Evolutionary conservation across 2,888 invertebrate species (phyloP).

Genomic region (Acanthosoma haemorrhoidale): DNA sequence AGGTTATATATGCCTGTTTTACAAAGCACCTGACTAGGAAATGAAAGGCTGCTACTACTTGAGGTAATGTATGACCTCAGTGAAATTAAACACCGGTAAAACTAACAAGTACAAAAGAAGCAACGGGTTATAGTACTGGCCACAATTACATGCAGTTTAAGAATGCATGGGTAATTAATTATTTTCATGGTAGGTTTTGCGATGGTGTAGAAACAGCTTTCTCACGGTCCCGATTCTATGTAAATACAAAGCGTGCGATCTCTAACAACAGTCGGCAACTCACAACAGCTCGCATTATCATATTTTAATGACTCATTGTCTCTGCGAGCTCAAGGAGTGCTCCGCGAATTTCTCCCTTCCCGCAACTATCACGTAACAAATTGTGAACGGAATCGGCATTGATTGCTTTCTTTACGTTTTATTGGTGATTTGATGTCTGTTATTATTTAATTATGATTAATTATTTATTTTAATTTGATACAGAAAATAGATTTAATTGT

Average conservation of each 20-base stretch:
- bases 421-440: too few relatives aligned
- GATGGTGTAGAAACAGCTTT: constrained; percentile 8
- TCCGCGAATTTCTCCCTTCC: constrained; percentile 7
- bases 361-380: neutral
- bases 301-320: constrained; percentile 14
- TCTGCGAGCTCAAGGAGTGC: neutral
- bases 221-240: constrained; percentile 14
- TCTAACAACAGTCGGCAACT: constrained; percentile 5
- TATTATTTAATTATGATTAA: too few relatives aligned
- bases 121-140: too few relatives aligned
- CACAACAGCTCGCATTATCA: constrained; percentile 10
- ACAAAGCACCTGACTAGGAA: too few relatives aligned
- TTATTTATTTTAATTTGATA: too few relatives aligned
- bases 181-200: neutral
- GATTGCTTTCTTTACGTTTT: too few relatives aligned
- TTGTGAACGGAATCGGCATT: neutral
- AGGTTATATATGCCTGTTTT: too few relatives aligned
- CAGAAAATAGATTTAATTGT: too few relatives aligned
- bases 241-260: constrained; percentile 10
- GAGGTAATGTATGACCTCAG: too few relatives aligned
- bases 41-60: too few relatives aligned
- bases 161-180: constrained; percentile 5
- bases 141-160: neutral
- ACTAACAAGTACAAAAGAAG: too few relatives aligned
- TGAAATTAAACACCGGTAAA: too few relatives aligned